Conservation (phyloP, 1,140 invertebrate genomes). For the Heliothis virescens region DNA sequence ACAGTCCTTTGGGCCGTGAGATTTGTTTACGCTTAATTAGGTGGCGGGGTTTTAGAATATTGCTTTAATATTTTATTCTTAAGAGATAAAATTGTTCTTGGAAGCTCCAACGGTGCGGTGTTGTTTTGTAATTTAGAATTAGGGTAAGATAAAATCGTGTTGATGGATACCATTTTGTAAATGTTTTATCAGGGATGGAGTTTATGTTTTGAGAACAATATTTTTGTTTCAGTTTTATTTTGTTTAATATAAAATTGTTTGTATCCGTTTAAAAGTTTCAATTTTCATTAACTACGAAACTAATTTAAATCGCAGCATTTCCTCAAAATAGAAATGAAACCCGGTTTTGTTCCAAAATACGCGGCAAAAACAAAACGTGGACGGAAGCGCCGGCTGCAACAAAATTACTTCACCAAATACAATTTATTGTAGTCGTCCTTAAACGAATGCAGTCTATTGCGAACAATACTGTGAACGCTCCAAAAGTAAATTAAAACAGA, state of each 20-base stretch:
- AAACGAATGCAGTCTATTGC: slow-evolving; percentile 21
- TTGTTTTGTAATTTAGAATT: background rate
- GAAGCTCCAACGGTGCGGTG: background rate
- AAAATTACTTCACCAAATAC: slow-evolving; percentile 22
- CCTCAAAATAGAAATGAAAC: slow-evolving; percentile 18
- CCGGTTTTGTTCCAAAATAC: slow-evolving; percentile 11
- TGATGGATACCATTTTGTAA: too few relatives aligned
- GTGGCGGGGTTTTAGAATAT: background rate
- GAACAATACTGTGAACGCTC: background rate
- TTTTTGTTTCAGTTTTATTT: too few relatives aligned
- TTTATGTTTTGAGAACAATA: too few relatives aligned
- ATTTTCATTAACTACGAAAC: slow-evolving; percentile 13
- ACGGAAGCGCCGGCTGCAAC: slow-evolving; percentile 34
- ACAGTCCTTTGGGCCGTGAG: background rate
- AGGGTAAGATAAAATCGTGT: background rate
- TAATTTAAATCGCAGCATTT: slow-evolving; percentile 27
- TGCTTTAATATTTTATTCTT: background rate
- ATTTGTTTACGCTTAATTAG: slow-evolving; percentile 31
- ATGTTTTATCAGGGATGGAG: too few relatives aligned
- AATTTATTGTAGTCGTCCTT: slow-evolving; percentile 23
- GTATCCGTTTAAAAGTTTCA: background rate
- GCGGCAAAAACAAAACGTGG: slow-evolving; percentile 22
- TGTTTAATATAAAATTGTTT: background rate
- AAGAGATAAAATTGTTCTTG: background rate
- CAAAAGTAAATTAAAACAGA: background rate